Evolutionary conservation across 2,888 invertebrate genomes (phyloP), one percentile per base, ranked within the genome.

Genomic region (Himalopsyche kuldschensis): DNA sequence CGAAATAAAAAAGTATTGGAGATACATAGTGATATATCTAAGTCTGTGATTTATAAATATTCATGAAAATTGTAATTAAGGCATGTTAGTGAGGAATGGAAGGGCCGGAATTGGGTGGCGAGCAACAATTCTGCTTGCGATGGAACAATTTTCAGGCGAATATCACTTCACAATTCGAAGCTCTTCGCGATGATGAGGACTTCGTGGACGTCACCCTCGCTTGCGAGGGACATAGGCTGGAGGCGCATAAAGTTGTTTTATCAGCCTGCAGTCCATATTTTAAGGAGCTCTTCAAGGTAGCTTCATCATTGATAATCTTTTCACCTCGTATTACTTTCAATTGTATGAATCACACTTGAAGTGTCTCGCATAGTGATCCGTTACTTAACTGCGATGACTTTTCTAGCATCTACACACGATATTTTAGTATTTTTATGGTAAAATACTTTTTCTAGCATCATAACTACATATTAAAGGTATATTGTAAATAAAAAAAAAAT

Each of bases 101-200:
- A 92, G 92, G 92, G 90, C 90, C 92, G 91, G 92, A 92, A 91
- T 91, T 92, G 91, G 92, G 91, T 90, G 94, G 93, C 90, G 95
- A 95, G 92, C 96, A 96, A 93, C 96, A 96, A 92, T 96, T 96
- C 92, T 96, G 96, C 93, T 94, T 96, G 91, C 94, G 96, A 92
- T 96, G 96, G 96, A 96, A 96, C 93, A 96, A 96, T 93, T 95
- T 95, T 93, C 96, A 96, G 93, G 95, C 95, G 87, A 96, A 96
- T 92, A 95, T 96, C 90, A 95, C 96, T 89, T 95, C 95, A 90
- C 96, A 96, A 91, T 96, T 96, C 92, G 96, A 96, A 92, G 94
- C 95, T 89, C 93, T 96, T 89, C 93, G 96, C 90, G 95, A 95
- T 92, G 95, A 95, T 92, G 96, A 96, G 93, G 95, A 96, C 91